These are phyloP conservation scores for Scaptomyza hsui DNA, from an alignment of 1,140 invertebrate genomes.

Conservation along the genomic window DNA sequence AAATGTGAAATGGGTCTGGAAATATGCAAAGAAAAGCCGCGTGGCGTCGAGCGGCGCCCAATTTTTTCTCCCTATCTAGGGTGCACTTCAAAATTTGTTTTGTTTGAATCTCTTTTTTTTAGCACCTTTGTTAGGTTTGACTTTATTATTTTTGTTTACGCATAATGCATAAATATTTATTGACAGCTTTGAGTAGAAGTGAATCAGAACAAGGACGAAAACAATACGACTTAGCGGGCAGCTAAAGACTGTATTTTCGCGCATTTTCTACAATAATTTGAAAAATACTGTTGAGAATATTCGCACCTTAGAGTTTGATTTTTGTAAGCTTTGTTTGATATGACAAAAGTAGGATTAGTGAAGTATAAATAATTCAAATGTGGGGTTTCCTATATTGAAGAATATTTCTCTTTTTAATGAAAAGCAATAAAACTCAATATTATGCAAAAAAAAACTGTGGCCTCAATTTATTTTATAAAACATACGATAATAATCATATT, in stretches of 20 bases:
- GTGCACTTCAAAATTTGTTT: slow-evolving; percentile 16
- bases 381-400: no score
- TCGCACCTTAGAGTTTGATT: neutral
- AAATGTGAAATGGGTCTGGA: slow-evolving; percentile 17
- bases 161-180: slow-evolving; percentile 66
- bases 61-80: neutral
- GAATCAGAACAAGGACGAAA: neutral
- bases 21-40: slow-evolving; percentile 51
- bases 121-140: slow-evolving; percentile 46
- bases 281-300: neutral
- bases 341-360: neutral
- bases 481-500: no score
- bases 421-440: no score
- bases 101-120: slow-evolving; percentile 18
- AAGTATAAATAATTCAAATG: slow-evolving; percentile 1
- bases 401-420: no score
- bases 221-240: slow-evolving; percentile 20
- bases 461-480: no score
- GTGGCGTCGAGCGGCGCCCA: slow-evolving; percentile 46
- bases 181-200: slow-evolving; percentile 52
- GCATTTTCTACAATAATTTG: slow-evolving; percentile 37
- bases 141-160: slow-evolving; percentile 68
- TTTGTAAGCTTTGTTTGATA: neutral
- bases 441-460: no score
- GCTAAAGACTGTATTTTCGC: slow-evolving; percentile 46